Conservation (phyloP, 2,888 invertebrate species). For the Ptilodon capucinus region DNA sequence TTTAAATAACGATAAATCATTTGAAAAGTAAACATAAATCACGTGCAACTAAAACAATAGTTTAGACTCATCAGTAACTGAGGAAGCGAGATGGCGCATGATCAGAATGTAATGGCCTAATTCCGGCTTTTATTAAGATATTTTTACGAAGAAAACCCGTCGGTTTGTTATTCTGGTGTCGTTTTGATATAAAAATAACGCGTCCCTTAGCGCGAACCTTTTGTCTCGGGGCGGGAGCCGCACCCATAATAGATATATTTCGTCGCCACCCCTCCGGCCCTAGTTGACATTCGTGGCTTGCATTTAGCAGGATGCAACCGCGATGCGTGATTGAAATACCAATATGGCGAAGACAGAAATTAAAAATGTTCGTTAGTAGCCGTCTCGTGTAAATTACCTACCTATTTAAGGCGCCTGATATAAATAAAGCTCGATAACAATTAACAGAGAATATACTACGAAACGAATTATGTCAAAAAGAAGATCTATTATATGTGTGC, state of each 20-base stretch:
- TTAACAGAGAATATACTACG: not conserved
- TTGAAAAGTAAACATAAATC: slow-evolving; percentile 59
- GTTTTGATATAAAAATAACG: slow-evolving; percentile 76
- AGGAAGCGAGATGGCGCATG: slow-evolving; percentile 71
- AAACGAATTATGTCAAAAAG: too few species aligned
- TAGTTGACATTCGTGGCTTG: slow-evolving; percentile 74
- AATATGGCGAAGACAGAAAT: slow-evolving; percentile 45
- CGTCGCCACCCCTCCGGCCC: slow-evolving; percentile 63
- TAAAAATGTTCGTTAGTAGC: slow-evolving; percentile 24
- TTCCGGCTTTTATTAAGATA: slow-evolving; percentile 76
- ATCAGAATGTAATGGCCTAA: slow-evolving; percentile 73
- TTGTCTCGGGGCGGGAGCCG: slow-evolving; percentile 65
- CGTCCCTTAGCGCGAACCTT: slow-evolving; percentile 73
- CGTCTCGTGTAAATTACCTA: not conserved
- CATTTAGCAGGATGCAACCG: slow-evolving; percentile 76
- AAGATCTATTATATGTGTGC: not conserved
- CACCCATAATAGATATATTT: slow-evolving; percentile 64
- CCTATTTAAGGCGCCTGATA: not conserved
- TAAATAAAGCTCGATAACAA: not conserved
- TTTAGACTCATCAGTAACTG: slow-evolving; percentile 53
- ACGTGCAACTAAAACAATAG: slow-evolving; percentile 59
- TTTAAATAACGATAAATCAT: slow-evolving; percentile 70
- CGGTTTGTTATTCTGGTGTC: slow-evolving; percentile 71
- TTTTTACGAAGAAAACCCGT: slow-evolving; percentile 69
- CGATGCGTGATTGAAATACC: slow-evolving; percentile 70